Base-by-base conservation (phyloP, 1,140 invertebrate genomes). In the Lepidurus apus region DNA sequence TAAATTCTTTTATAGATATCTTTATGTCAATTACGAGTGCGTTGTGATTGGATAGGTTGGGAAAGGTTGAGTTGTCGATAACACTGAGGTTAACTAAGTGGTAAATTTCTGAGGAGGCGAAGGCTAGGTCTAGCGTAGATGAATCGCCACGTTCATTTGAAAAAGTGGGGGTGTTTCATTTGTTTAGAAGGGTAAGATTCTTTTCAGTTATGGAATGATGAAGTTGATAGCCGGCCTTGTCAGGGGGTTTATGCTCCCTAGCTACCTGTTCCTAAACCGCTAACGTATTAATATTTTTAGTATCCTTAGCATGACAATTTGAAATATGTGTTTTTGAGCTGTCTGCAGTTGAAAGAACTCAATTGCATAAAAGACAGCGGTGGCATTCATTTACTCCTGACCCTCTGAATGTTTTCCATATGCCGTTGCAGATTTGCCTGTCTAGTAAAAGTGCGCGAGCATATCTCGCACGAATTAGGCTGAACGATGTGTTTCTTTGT, bases 71-170 rank as follows among this genome's bases (percentile, higher is more conserved):
- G n/a, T 76, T 44, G 17, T 42, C 42, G 42, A 76, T 42, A 76
- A 76, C 17, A 1, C 11, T 43, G 7, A 43, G 34, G 7, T 42
- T 76, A 42, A 76, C 45, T 47, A 47, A 47, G 45, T 47, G 9
- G 17, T 1, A 11, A 11, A 47, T 47, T 1, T 47, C 17, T 47
- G 44, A 42, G 24, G 75, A 76, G 75, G 75, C 6, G n/a, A 76
- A 76, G 11, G 34, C 44, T 21, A 76, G 1, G 44, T 76, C 24
- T 3, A 76, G 21, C 10, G 75, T 76, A n/a, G 75, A 76, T 11
- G 42, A 43, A 42, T 43, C n/a, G 17, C 75, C 75, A 76, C 75
- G 75, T 43, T 76, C 42, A 44, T 42, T 76, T n/a, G n/a, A 44
- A 76, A 76, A 76, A 76, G 75, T 76, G 7, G 75, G 75, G 42